Evolutionary conservation across 2,113 vertebrate species (phyloP).

Genomic region (Pantherophis guttatus): DNA sequence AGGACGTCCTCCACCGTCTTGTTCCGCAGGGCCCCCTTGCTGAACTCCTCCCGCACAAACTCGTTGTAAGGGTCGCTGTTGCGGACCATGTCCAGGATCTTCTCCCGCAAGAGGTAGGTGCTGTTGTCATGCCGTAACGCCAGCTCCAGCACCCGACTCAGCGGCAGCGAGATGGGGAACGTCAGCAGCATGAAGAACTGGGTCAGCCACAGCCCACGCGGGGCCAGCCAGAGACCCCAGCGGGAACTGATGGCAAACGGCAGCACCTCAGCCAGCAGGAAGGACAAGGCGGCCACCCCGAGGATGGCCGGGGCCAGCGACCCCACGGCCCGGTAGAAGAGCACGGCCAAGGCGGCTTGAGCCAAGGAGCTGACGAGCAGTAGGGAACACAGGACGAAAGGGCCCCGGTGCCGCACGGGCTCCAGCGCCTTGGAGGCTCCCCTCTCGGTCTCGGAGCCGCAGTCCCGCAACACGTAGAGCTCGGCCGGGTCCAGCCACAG

Average conservation of each 20-base stretch:
- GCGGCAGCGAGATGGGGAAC: conserved; percentile 79
- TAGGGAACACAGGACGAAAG: conserved; percentile 80
- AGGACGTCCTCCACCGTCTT: conserved; percentile 90
- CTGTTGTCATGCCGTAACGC: conserved; percentile 73
- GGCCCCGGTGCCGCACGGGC: conserved; percentile 76
- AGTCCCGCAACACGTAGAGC: conserved; percentile 84
- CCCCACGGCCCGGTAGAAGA: conserved; percentile 75
- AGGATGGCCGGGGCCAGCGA: conserved; percentile 74
- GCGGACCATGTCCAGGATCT: conserved; percentile 84
- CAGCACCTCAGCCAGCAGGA: conserved; percentile 80
- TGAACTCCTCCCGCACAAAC: conserved; percentile 86
- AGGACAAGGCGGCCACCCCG: conserved; percentile 75
- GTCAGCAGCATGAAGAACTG: conserved; percentile 82
- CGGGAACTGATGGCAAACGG: conserved; percentile 82
- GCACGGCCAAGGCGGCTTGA: conserved; percentile 77
- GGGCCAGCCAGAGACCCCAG: conserved; percentile 80
- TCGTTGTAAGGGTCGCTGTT: conserved; percentile 85
- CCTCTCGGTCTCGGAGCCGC: conserved; percentile 84
- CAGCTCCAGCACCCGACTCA: conserved; percentile 82
- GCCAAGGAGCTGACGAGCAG: conserved; percentile 78
- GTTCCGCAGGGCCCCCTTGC: conserved; percentile 79
- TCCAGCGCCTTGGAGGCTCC: conserved; percentile 79
- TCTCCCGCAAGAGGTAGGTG: conserved; percentile 75
- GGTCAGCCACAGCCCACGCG: conserved; percentile 78
- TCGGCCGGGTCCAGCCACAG: conserved; percentile 81